A percentile compares a stretch with the other conserved stretches of the same genome.
These are phyloP conservation scores for Drosophila bifasciata DNA, from an alignment of 1,140 invertebrate species.

Conservation along the genomic window DNA sequence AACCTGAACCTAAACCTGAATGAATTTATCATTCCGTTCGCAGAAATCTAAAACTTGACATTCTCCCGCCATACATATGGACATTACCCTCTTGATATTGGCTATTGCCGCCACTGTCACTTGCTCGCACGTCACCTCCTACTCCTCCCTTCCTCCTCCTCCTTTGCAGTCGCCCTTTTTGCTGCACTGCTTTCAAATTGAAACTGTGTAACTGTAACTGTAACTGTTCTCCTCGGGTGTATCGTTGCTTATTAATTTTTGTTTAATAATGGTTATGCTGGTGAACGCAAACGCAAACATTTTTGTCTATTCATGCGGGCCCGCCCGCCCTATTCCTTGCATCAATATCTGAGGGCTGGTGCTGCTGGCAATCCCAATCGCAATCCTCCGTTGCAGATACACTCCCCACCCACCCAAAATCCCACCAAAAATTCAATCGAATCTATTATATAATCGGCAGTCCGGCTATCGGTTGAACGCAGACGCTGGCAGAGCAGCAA, in stretches of 20 bases:
- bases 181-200: slow-evolving; percentile 18
- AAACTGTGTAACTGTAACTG: too few relatives aligned
- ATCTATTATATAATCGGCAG: slow-evolving; percentile 78
- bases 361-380: slow-evolving; percentile 1
- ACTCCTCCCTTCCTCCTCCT: neutral
- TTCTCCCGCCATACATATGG: too few relatives aligned
- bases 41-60: too few relatives aligned
- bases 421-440: slow-evolving; percentile 66
- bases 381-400: too few relatives aligned
- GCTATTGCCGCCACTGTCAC: neutral
- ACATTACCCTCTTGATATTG: too few relatives aligned
- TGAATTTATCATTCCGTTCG: too few relatives aligned
- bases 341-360: neutral
- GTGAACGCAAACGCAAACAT: slow-evolving; percentile 11
- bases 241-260: slow-evolving; percentile 5
- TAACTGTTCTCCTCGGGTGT: neutral
- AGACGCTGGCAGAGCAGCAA: slow-evolving; percentile 27
- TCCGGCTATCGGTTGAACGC: slow-evolving; percentile 36
- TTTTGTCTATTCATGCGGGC: slow-evolving; percentile 1
- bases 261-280: slow-evolving; percentile 11
- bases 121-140: neutral
- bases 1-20: too few relatives aligned
- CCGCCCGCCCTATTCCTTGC: too few relatives aligned
- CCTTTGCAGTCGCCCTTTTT: slow-evolving; percentile 1
- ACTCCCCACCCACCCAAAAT: slow-evolving; percentile 32